Base-by-base conservation (phyloP, 1,140 invertebrate genomes). In the Neoseiulus cucumeris region DNA sequence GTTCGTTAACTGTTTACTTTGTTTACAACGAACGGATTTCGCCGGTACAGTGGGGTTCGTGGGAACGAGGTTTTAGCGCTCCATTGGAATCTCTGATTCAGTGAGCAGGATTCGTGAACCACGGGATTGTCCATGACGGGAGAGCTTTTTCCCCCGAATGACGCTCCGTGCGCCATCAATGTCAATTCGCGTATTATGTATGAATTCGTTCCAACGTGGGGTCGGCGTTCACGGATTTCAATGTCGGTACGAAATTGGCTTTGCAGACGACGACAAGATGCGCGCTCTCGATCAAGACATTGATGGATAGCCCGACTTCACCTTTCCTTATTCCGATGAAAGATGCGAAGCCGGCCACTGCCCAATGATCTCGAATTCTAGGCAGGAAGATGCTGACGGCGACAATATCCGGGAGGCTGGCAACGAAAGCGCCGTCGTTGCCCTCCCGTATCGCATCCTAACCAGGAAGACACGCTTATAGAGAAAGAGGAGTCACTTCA, bases 341-440 rank as follows among this genome's bases (percentile, higher is more conserved):
- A 80, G 78, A 14, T 47, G 45, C 14, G 28, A 47, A 25, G 45
- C 45, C 28, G 91, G 93, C 75, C 94, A 93, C 74, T 94, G 90
- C 74, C 79, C 82, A 0, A 72, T 78, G 5, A 83, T 85, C 0
- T 89, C 92, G 0, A 97, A 96, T 75, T 93, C 89, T 7, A 91
- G 91, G 0, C 93, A 97, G 75, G 91, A 95, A 74, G 92, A 96
- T 75, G 84, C 86, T 0, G 92, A 97, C 72, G 71, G 78, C 1
- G 91, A 96, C 75, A 85, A 85, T 0, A 75, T 86, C n/a, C 92
- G 92, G 25, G 87, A 96, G 75, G 87, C 85, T 17, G 92, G 96
- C 74, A 87, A 90, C 68, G 93, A 97, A 73, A 83, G 84, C 7
- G 83, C 90, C 44, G 75, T 74, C 96, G 96, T 77, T 96, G 92